Percentiles rank a stretch among this genome's conserved stretches.
These are phyloP conservation scores for Diachrysia chrysitis DNA, from an alignment of 2,888 invertebrate species.

Conservation along the genomic window DNA sequence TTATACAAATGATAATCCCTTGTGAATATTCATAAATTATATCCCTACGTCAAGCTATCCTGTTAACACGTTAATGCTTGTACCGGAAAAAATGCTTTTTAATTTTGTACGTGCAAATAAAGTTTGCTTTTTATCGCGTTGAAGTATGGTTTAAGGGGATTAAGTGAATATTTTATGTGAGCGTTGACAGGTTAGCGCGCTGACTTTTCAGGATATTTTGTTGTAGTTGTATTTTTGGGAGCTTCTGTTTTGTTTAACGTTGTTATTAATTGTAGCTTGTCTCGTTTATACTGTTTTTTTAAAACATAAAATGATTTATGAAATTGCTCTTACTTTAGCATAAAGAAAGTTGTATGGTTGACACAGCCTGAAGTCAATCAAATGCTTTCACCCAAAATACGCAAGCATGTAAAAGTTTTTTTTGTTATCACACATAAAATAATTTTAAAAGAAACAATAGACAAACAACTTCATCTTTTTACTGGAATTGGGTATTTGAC, in stretches of 20 bases:
- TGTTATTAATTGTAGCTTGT: neutral
- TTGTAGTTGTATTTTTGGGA: neutral
- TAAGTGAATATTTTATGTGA: slow-evolving; percentile 7
- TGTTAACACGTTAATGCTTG: slow-evolving; percentile 49
- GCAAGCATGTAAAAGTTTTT: too few species aligned
- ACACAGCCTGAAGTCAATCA: too few species aligned
- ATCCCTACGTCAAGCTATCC: slow-evolving; percentile 34
- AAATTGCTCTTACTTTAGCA: too few species aligned
- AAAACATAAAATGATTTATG: too few species aligned
- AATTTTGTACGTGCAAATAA: slow-evolving; percentile 27
- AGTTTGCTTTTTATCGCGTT: slow-evolving; percentile 15
- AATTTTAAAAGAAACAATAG: too few species aligned
- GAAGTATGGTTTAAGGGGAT: slow-evolving; percentile 8
- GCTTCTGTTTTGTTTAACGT: neutral
- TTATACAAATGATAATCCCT: slow-evolving; percentile 51
- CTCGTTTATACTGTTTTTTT: too few species aligned
- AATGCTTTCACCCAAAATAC: too few species aligned
- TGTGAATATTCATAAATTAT: slow-evolving; percentile 62
- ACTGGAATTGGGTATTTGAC: too few species aligned
- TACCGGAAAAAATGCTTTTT: slow-evolving; percentile 36
- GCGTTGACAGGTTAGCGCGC: neutral
- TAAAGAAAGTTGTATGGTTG: too few species aligned
- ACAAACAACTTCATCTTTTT: too few species aligned
- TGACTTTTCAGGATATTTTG: neutral
- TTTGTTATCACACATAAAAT: too few species aligned